phyloP scores from a whole-genome alignment of 2,888 invertebrate species.

The Pasiphila rectangulata region DNA sequence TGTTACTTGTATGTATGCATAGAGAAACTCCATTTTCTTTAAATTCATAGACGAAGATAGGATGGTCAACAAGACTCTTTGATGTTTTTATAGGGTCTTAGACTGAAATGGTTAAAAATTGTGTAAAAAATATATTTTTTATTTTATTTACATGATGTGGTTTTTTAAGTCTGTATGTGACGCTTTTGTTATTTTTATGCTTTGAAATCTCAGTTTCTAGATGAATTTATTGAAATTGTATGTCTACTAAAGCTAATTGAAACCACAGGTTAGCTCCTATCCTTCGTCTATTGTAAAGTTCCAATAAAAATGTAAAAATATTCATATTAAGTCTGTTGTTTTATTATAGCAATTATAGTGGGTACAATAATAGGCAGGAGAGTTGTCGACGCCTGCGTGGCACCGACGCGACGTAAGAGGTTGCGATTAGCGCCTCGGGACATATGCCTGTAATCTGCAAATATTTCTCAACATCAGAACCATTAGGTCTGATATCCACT shows the following conservation, averaged over 20 bases:
- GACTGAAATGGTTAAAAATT: slow-evolving; percentile 32
- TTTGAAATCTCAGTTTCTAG: slow-evolving; percentile 14
- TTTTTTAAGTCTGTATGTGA: slow-evolving; percentile 21
- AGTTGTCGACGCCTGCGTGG: no score
- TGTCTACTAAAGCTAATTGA: slow-evolving; percentile 9
- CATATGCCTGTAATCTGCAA: no score
- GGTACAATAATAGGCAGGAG: no score
- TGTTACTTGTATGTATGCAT: slow-evolving; percentile 67
- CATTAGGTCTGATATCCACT: no score
- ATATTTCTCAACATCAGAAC: no score
- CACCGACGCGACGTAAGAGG: no score
- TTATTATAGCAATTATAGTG: no score
- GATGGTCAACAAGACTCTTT: slow-evolving; percentile 26
- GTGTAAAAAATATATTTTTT: slow-evolving; percentile 25
- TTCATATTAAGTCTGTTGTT: slow-evolving; percentile 46
- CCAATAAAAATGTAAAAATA: slow-evolving; percentile 58
- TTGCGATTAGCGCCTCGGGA: no score
- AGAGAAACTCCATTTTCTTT: slow-evolving; percentile 53
- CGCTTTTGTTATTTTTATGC: slow-evolving; percentile 16
- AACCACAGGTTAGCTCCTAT: slow-evolving; percentile 36
- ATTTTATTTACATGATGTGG: slow-evolving; percentile 22
- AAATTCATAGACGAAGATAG: slow-evolving; percentile 41
- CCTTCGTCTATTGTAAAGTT: slow-evolving; percentile 46
- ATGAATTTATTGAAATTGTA: slow-evolving; percentile 1
- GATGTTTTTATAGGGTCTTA: slow-evolving; percentile 26